Percentiles rank a stretch among this genome's conserved stretches.
Evolutionary conservation across 1,140 invertebrate species (phyloP).

Genomic region (Babylonia areolata): DNA sequence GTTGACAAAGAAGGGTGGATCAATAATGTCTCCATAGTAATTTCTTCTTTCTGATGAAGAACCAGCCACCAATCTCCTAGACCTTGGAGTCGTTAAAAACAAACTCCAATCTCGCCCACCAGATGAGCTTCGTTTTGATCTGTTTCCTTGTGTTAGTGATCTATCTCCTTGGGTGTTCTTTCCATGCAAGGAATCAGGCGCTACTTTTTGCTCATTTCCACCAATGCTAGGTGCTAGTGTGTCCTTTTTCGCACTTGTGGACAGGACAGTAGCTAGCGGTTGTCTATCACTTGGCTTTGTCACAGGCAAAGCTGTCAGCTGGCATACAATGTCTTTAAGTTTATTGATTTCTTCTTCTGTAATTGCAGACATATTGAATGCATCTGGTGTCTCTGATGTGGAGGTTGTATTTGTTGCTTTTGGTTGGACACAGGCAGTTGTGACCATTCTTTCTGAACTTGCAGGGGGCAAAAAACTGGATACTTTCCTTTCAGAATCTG

Average conservation of each 20-base stretch:
- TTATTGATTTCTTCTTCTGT: conserved; percentile 1
- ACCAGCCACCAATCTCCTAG: not conserved
- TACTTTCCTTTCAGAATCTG: no score
- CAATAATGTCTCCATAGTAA: not conserved
- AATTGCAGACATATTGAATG: not conserved
- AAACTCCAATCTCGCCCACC: not conserved
- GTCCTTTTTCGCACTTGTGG: not conserved
- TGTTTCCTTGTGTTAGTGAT: not conserved
- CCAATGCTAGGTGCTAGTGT: not conserved
- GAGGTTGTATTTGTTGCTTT: not conserved
- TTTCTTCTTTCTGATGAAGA: not conserved
- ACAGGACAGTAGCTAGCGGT: not conserved
- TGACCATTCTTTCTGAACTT: not conserved
- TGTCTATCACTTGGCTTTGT: not conserved
- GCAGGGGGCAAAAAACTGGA: not conserved
- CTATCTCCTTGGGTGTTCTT: not conserved
- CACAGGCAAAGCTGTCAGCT: not conserved
- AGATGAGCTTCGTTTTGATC: not conserved
- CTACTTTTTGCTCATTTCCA: not conserved
- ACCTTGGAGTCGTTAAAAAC: not conserved
- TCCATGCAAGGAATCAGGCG: not conserved
- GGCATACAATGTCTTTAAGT: conserved; percentile 12
- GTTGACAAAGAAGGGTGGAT: not conserved
- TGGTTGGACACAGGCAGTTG: not conserved
- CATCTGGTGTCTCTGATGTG: not conserved